Evolutionary conservation across 2,113 vertebrate species (phyloP), one percentile per base, ranked within the genome.

Genomic region (Nothobranchius kuhntae): DNA sequence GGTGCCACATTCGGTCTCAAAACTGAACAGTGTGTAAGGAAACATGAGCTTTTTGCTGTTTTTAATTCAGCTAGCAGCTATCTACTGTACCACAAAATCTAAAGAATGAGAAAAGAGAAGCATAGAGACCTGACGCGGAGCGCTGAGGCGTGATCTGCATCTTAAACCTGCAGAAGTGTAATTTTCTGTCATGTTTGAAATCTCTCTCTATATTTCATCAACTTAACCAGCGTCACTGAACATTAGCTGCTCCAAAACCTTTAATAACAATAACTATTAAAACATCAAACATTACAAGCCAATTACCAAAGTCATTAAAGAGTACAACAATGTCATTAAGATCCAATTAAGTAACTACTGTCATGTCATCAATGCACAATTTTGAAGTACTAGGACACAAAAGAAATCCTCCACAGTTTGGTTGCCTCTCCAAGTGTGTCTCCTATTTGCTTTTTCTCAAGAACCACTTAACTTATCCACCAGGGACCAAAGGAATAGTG

Each of bases 1-100:
- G 53, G 79, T 73, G 70, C 77, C 71, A 78, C 71, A 69, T 77
- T 86, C 35, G 40, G 62, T 81, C 72, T 73, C 52, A 71, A 79
- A 80, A 71, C 50, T 14, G 44, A 72, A 72, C 75, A 76, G 80
- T 86, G 72, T 85, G 81, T 74, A 74, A 68, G 61, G 60, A 9
- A 61, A 65, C n/a, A 9, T 13, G 56, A 69, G 67, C 63, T 61
- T 68, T 68, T 68, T 61, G 52, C 65, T 75, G 46, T n/a, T 74
- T 78, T 58, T 65, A 76, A 71, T 76, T 65, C 47, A 50, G 21
- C 44, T 54, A 61, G 72, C 64, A 53, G 35, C 9, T 69, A 50
- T 62, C 17, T 35, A 24, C 44, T 53, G 21, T 48, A 36, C 45
- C 30, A 50, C 5, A 9, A 38, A 56, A 81, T 57, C 53, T 30